Evolutionary conservation across 1,140 invertebrate genomes (phyloP), one percentile per base, ranked within the genome.

Genomic region (Eumaeus atala): DNA sequence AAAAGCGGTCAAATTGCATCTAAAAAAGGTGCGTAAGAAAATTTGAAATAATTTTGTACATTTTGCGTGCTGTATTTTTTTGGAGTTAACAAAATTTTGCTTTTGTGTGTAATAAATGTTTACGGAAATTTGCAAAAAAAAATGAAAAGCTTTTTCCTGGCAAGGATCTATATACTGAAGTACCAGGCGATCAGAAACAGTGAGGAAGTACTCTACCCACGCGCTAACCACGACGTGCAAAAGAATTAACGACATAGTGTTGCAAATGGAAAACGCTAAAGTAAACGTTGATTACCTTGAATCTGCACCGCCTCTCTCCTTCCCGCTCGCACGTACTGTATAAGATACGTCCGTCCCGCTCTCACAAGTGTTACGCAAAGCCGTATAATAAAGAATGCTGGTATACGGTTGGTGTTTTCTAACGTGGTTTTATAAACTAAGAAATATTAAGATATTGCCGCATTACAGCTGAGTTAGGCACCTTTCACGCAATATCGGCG

Each of bases 241-340:
- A 52, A 61, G 54, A 34, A 58, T 61, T 61, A 59, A 54, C 61
- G 53, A 61, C 74, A 70, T 67, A 61, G 72, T 67, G 63, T 62
- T 64, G 49, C 66, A 54, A 70, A 58, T 77, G 77, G 77, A 80
- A 80, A 74, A 73, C 72, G 67, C 61, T 61, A 58, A 69, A 74
- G 78, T 79, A 82, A 82, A 82, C 79, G 79, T 83, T 77, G 79
- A 70, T 83, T 80, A 66, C 79, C 79, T 83, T 83, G 79, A 82
- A 64, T 64, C 63, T 61, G 56, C 65, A 64, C 56, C 54, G 61
- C 57, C 60, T 54, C 48, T 54, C 38, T 49, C 63, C 35, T 34
- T 75, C 74, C 58, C 57, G 36, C 38, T 81, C 66, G 18, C 40
- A 58, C 72, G 34, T 44, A 40, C 9, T 47, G 18, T 10, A 12